Conservation (phyloP, 2,113 vertebrate species). For the Vireo altiloquus region DNA sequence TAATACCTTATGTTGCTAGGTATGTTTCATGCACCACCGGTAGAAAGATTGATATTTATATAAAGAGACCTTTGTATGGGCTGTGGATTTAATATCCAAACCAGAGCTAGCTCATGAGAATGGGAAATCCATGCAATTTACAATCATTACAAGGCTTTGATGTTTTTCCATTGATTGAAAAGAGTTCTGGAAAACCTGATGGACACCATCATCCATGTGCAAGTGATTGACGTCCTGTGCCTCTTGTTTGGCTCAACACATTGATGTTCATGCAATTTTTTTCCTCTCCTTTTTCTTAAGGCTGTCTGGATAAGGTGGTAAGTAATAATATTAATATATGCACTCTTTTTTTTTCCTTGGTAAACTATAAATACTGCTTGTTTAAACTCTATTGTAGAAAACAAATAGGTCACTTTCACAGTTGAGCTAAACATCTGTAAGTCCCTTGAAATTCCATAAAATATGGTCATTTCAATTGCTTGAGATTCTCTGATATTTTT, state of each 20-base stretch:
- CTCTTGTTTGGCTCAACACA: background rate
- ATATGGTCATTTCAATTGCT: background rate
- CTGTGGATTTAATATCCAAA: background rate
- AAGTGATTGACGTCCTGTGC: background rate
- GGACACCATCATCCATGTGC: background rate
- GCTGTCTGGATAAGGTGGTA: background rate
- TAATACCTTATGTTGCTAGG: background rate
- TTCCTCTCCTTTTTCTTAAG: background rate
- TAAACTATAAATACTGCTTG: background rate
- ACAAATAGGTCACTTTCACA: background rate
- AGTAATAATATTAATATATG: background rate
- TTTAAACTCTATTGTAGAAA: background rate
- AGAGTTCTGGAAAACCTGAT: background rate
- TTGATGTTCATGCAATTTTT: background rate
- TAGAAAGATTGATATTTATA: background rate
- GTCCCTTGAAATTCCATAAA: background rate
- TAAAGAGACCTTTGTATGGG: background rate
- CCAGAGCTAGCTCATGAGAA: background rate
- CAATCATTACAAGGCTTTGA: background rate
- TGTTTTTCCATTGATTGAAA: background rate
- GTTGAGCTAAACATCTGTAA: background rate
- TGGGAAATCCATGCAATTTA: background rate
- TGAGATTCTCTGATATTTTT: background rate
- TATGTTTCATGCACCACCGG: background rate
- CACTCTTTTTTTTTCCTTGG: background rate